Conservation (phyloP, 2,113 vertebrate species). For the Morone saxatilis region DNA sequence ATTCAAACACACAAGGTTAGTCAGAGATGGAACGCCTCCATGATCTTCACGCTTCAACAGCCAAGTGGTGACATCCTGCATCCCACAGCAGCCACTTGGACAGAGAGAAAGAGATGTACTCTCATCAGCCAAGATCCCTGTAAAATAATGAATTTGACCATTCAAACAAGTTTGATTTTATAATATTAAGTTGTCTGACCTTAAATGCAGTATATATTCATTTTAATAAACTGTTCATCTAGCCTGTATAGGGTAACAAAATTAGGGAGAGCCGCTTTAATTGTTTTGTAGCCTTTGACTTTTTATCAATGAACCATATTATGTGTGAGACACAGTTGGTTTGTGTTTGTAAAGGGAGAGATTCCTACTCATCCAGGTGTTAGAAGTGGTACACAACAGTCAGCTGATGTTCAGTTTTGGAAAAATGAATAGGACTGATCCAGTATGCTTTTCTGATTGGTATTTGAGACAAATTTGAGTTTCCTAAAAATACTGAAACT, state of each 20-base stretch:
- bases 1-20: not conserved
- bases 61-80: constrained; percentile 1
- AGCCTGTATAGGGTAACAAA: not conserved
- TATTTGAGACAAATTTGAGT: not conserved
- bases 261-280: not conserved
- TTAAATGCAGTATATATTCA: not conserved
- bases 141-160: not conserved
- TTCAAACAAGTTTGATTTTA: too few species aligned
- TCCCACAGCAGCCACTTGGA: constrained; percentile 12
- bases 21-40: constrained; percentile 7
- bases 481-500: not conserved
- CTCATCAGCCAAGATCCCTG: not conserved
- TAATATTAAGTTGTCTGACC: not conserved
- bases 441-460: not conserved
- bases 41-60: constrained; percentile 19
- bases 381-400: not conserved
- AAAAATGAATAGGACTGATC: not conserved
- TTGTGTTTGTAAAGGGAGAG: not conserved
- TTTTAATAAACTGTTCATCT: not conserved
- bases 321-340: not conserved
- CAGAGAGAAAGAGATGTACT: not conserved
- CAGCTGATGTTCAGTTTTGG: not conserved
- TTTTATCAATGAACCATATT: not conserved
- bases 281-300: not conserved
- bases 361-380: not conserved